Percentiles rank a stretch among this genome's conserved stretches.
phyloP scores from a whole-genome alignment of 2,113 vertebrate genomes.

The Blennius ocellaris region DNA sequence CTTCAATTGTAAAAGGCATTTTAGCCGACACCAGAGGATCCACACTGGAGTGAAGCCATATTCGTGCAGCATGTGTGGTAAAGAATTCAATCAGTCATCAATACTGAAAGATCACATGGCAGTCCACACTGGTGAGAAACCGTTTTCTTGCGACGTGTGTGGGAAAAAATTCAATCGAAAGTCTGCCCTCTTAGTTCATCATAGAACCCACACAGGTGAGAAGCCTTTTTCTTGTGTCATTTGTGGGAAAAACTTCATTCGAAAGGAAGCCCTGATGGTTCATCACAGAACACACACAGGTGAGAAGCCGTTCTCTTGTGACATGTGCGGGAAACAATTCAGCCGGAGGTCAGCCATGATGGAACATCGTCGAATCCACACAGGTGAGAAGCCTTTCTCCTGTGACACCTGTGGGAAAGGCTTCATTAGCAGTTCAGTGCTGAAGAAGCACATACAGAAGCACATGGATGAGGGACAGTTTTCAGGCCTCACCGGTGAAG shows the following conservation, averaged over 20 bases:
- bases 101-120: no score
- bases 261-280: no score
- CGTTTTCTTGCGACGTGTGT: conserved; percentile 1
- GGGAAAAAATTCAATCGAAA: conserved; percentile 22
- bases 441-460: conserved; percentile 27
- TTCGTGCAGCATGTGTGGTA: no score
- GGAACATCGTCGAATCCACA: neutral
- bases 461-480: conserved; percentile 22
- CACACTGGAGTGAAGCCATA: no score
- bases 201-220: conserved; percentile 3
- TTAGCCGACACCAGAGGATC: neutral
- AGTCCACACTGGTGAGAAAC: neutral
- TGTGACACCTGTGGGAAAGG: conserved; percentile 12
- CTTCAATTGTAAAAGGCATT: neutral
- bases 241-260: conserved; percentile 37
- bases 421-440: conserved; percentile 4
- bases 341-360: no score
- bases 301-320: no score
- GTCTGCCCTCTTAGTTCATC: no score
- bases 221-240: conserved; percentile 22
- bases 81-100: no score
- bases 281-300: no score
- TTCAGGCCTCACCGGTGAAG: no score
- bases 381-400: conserved; percentile 16
- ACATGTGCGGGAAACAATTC: no score